A percentile compares a stretch with the other conserved stretches of the same genome.
Evolutionary conservation across 1,140 invertebrate species (phyloP).

Genomic region (Philopotamus ludificatus): DNA sequence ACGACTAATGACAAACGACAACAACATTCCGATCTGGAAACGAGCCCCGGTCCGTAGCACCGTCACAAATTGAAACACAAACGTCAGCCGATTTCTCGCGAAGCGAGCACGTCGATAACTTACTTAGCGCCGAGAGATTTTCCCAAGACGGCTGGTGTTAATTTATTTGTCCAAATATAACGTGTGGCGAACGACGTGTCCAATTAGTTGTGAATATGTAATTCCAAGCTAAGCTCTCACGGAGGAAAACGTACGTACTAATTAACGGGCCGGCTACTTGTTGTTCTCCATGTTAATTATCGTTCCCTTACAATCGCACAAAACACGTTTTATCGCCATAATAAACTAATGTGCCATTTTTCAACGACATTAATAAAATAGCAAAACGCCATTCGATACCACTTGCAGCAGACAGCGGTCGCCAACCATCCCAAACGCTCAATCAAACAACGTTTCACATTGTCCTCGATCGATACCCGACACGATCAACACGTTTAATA

Average conservation of each 20-base stretch:
- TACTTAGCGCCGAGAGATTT: not conserved
- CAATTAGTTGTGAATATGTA: conserved; percentile 19
- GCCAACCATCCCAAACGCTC: too few relatives aligned
- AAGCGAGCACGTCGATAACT: conserved; percentile 7
- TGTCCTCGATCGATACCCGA: too few relatives aligned
- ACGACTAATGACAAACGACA: too few relatives aligned
- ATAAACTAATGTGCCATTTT: conserved; percentile 24
- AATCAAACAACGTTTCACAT: too few relatives aligned
- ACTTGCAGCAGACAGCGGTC: too few relatives aligned
- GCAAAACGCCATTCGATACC: too few relatives aligned
- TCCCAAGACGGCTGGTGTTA: not conserved
- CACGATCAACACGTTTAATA: too few relatives aligned
- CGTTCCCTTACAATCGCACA: conserved; percentile 21
- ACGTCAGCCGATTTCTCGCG: conserved; percentile 2
- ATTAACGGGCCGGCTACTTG: conserved; percentile 12
- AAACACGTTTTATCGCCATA: conserved; percentile 20
- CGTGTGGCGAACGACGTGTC: conserved; percentile 2
- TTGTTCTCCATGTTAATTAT: conserved; percentile 13
- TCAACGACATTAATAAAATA: too few relatives aligned
- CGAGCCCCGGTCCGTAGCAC: too few relatives aligned
- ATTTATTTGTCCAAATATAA: conserved; percentile 22
- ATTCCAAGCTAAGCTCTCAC: conserved; percentile 7
- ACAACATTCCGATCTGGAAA: too few relatives aligned
- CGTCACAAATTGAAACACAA: conserved; percentile 7
- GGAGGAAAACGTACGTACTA: conserved; percentile 5